Evolutionary conservation across 2,888 invertebrate genomes (phyloP).

Genomic region (Cryptus armator): DNA sequence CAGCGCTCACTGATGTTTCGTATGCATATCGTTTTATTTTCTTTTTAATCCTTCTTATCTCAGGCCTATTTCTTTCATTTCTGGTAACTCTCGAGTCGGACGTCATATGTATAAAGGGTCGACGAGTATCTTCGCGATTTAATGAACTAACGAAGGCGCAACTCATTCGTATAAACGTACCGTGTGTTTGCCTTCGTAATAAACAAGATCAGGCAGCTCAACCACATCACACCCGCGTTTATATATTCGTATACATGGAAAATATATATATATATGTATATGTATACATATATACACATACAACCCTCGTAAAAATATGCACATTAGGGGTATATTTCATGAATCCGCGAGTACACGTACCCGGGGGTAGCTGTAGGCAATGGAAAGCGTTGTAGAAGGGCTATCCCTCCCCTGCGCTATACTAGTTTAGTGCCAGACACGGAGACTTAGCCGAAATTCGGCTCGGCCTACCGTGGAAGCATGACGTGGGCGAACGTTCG

Average conservation of each 20-base stretch:
- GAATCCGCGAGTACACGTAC: constrained; percentile 30
- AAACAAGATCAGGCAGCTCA: constrained; percentile 9
- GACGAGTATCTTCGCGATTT: not conserved
- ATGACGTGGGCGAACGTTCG: constrained; percentile 55
- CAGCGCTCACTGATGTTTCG: not conserved
- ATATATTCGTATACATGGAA: not conserved
- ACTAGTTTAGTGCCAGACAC: constrained; percentile 49
- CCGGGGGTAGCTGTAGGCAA: constrained; percentile 30
- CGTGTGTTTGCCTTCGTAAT: constrained; percentile 2
- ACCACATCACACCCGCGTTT: not conserved
- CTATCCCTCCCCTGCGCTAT: constrained; percentile 5
- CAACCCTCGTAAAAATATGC: constrained; percentile 25
- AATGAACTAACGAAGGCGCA: constrained; percentile 43
- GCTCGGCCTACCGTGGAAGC: constrained; percentile 55
- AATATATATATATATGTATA: not conserved
- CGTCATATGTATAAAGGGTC: not conserved
- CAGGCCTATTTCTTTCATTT: not conserved
- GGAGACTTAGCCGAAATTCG: constrained; percentile 63
- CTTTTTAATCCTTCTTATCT: not conserved
- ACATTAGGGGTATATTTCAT: constrained; percentile 38
- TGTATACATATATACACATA: not conserved
- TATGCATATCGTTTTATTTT: constrained; percentile 17
- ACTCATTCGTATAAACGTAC: constrained; percentile 12
- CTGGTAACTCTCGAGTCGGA: not conserved
- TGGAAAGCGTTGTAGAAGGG: constrained; percentile 22